Evolutionary conservation across 2,797 vertebrate species (phyloP).

Genomic region (Gallinago solitaria): DNA sequence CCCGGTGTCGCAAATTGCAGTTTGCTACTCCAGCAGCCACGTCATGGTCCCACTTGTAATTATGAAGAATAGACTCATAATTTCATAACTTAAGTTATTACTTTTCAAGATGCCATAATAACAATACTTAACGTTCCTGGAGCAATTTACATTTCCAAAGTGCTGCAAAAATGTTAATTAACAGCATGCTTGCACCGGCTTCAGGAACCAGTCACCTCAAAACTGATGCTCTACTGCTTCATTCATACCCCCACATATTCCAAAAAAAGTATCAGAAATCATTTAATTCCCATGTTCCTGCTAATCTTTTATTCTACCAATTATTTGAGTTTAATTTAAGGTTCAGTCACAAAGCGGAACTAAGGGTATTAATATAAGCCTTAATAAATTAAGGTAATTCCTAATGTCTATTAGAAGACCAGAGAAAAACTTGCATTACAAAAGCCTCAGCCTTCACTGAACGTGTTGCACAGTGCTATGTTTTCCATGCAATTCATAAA

Average conservation of each 20-base stretch:
- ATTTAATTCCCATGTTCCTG: not conserved
- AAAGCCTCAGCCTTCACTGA: not conserved
- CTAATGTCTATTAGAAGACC: not conserved
- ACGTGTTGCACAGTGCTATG: not conserved
- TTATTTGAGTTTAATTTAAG: conserved; percentile 4
- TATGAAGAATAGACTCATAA: not conserved
- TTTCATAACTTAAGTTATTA: conserved; percentile 29
- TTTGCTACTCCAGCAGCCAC: not conserved
- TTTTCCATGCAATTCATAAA: not conserved
- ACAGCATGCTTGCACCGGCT: not conserved
- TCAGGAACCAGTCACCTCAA: conserved; percentile 6
- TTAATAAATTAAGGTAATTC: not conserved
- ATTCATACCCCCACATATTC: not conserved
- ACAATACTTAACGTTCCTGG: conserved; percentile 20
- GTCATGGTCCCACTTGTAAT: not conserved
- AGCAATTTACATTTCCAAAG: conserved; percentile 47
- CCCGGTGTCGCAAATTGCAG: not conserved
- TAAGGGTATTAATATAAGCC: not conserved
- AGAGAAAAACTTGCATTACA: not conserved
- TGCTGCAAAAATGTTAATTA: conserved; percentile 49
- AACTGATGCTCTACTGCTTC: not conserved
- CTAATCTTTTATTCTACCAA: not conserved
- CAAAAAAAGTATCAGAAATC: not conserved
- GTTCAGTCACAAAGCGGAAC: not conserved
- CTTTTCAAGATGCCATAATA: conserved; percentile 27